Percentiles rank a stretch among this genome's conserved stretches.
These are phyloP conservation scores for Acrocyrtus sp. DNA, from an alignment of 2,888 invertebrate genomes.

Conservation along the genomic window DNA sequence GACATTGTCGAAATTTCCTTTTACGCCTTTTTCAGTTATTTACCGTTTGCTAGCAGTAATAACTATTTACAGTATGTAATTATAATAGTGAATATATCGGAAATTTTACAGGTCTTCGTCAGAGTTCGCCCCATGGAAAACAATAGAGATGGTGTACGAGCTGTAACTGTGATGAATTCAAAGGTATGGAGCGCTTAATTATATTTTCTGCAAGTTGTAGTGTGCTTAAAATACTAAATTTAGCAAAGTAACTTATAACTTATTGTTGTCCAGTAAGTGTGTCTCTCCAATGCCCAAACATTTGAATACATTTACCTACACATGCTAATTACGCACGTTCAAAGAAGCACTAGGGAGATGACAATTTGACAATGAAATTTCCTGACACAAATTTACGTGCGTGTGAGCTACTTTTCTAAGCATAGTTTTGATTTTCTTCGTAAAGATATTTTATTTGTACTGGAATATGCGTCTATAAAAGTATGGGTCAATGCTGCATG, in stretches of 20 bases:
- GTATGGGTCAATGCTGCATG: not conserved
- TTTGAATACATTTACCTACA: not conserved
- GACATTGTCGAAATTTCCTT: too few relatives aligned
- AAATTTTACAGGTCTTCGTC: slow-evolving; percentile 80
- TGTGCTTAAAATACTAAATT: not conserved
- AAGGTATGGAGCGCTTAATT: slow-evolving; percentile 22
- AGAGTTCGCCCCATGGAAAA: slow-evolving; percentile 82
- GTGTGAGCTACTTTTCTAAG: not conserved
- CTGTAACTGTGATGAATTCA: slow-evolving; percentile 49
- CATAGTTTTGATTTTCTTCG: not conserved
- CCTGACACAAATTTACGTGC: not conserved
- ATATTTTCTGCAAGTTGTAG: not conserved
- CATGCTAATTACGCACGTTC: too few relatives aligned
- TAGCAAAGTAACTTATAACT: not conserved
- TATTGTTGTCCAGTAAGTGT: not conserved
- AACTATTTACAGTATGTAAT: too few relatives aligned
- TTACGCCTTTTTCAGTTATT: too few relatives aligned
- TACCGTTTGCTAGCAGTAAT: too few relatives aligned
- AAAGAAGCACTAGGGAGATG: too few relatives aligned
- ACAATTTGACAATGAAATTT: not conserved
- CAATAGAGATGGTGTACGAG: slow-evolving; percentile 64
- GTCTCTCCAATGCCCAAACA: not conserved
- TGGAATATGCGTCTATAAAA: not conserved
- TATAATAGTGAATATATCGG: too few relatives aligned
- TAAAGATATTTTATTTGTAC: too few relatives aligned